phyloP scores from a whole-genome alignment of 2,113 vertebrate species.

The Oreotragus oreotragus region DNA sequence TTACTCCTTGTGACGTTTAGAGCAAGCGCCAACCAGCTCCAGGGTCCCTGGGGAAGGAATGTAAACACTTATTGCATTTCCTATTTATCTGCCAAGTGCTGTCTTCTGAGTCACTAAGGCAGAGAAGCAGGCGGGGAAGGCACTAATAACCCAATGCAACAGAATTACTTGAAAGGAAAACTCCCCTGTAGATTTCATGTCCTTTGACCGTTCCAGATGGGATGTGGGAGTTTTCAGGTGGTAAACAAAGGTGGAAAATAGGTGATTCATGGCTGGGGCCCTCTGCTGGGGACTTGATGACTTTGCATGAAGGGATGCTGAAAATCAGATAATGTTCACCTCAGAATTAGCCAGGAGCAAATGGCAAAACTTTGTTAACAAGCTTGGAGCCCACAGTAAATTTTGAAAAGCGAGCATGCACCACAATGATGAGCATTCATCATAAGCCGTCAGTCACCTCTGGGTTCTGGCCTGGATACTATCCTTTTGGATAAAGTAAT shows the following conservation, averaged over 20 bases:
- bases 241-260: background rate
- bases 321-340: background rate
- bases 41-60: background rate
- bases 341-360: background rate
- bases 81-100: background rate
- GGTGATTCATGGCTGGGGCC: background rate
- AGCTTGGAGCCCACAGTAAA: background rate
- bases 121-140: background rate
- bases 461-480: background rate
- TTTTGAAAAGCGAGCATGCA: background rate
- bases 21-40: background rate
- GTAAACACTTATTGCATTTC: background rate
- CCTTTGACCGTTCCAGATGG: background rate
- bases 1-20: background rate
- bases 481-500: background rate
- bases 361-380: background rate
- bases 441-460: background rate
- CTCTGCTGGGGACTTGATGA: background rate
- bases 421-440: fast-evolving
- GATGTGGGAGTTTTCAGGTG: background rate
- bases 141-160: background rate
- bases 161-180: background rate
- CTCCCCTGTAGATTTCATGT: background rate
- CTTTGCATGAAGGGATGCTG: background rate
- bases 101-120: background rate